These are phyloP conservation scores for Periplaneta americana DNA, from an alignment of 1,140 invertebrate genomes.

Conservation along the genomic window DNA sequence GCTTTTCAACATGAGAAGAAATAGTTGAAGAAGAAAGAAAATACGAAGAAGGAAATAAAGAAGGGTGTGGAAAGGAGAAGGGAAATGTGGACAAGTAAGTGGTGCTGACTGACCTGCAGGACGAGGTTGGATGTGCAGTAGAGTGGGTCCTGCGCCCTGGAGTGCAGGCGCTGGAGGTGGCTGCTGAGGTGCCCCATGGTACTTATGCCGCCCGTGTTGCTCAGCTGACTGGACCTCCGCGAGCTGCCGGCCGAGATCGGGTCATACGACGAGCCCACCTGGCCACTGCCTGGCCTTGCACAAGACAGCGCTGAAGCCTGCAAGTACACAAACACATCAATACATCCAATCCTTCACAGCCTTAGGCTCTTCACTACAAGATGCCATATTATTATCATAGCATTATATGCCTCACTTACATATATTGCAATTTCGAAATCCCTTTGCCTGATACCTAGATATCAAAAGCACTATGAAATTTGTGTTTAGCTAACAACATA, in stretches of 20 bases:
- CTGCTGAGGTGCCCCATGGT: conserved; percentile 34
- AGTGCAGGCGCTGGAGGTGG: too few relatives aligned
- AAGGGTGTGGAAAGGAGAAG: too few relatives aligned
- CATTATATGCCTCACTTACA: too few relatives aligned
- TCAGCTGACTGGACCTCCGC: conserved; percentile 66
- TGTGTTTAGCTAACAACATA: too few relatives aligned
- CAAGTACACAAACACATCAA: neutral
- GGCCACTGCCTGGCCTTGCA: conserved; percentile 1
- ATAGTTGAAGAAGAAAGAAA: neutral
- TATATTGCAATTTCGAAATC: too few relatives aligned
- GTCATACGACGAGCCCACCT: conserved; percentile 67
- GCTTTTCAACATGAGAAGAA: too few relatives aligned
- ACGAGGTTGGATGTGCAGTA: conserved; percentile 53
- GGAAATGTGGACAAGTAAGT: too few relatives aligned
- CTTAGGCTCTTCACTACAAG: too few relatives aligned
- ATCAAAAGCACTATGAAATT: too few relatives aligned
- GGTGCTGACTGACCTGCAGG: conserved; percentile 35
- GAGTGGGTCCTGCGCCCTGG: conserved; percentile 26
- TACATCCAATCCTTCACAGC: too few relatives aligned
- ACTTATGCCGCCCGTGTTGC: conserved; percentile 34
- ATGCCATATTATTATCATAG: too few relatives aligned
- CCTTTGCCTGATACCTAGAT: too few relatives aligned
- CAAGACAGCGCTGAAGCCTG: neutral
- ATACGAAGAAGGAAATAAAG: neutral
- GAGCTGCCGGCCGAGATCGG: conserved; percentile 84